Evolutionary conservation across 2,888 invertebrate genomes (phyloP).

Genomic region (Strigamia maritima): DNA sequence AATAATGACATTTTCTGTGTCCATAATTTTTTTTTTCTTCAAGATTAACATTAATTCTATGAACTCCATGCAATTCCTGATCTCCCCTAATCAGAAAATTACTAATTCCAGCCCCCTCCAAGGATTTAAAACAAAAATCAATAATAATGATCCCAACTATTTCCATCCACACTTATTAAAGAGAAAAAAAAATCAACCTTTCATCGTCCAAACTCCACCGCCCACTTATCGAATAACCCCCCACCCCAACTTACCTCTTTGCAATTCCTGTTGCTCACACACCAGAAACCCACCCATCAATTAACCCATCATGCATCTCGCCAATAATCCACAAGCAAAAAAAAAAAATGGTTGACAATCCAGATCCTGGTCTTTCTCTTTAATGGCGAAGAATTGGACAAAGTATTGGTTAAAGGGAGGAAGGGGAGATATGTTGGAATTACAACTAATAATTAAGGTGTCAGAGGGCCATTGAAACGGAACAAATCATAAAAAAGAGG

Average conservation of each 20-base stretch:
- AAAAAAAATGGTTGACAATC: no score
- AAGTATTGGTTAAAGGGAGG: background rate
- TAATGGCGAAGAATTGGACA: no score
- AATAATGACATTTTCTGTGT: no score
- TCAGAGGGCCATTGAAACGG: background rate
- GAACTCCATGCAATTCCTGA: no score
- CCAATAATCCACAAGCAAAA: background rate
- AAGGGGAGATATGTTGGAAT: background rate
- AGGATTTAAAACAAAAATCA: background rate
- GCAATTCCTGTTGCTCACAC: background rate
- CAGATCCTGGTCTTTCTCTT: no score
- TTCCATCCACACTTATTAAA: background rate
- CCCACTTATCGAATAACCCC: background rate
- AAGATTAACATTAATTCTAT: no score
- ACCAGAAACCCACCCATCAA: slow-evolving; percentile 5
- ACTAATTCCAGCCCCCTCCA: background rate
- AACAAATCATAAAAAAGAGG: background rate
- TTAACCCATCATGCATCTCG: background rate
- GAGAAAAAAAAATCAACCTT: background rate
- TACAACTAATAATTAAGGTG: background rate
- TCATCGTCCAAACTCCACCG: background rate
- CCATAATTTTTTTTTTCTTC: no score
- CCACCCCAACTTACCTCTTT: background rate
- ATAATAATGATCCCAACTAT: background rate
- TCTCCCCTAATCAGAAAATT: no score